These are phyloP conservation scores for Gonioctena quinquepunctata DNA, from an alignment of 1,140 invertebrate genomes.

Conservation along the genomic window DNA sequence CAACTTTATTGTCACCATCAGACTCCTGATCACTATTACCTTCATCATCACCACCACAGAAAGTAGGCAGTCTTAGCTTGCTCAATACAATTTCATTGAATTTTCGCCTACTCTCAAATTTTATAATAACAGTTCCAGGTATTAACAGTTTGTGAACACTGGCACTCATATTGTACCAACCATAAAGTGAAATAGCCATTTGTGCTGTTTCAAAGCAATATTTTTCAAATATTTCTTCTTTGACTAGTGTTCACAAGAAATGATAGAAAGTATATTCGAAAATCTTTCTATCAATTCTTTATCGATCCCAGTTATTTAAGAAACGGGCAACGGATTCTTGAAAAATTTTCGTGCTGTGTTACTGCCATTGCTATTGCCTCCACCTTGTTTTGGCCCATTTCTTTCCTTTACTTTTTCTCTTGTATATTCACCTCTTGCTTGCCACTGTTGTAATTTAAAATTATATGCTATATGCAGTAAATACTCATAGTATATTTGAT, in stretches of 20 bases:
- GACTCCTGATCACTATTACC: too few species aligned
- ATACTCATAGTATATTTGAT: constrained; percentile 11
- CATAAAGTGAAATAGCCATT: neutral
- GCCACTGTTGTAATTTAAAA: constrained; percentile 11
- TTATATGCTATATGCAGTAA: constrained; percentile 16
- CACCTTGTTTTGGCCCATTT: constrained; percentile 47
- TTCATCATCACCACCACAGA: too few species aligned
- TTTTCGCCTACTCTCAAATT: too few species aligned
- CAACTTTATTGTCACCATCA: too few species aligned
- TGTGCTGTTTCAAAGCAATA: constrained; percentile 12
- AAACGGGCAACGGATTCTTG: constrained; percentile 35
- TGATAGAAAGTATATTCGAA: neutral
- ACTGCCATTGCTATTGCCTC: constrained; percentile 51
- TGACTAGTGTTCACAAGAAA: neutral
- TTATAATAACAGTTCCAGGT: constrained; percentile 17
- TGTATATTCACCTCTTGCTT: constrained; percentile 13
- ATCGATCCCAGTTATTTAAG: constrained; percentile 45
- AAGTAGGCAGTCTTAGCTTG: too few species aligned
- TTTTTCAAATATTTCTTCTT: neutral
- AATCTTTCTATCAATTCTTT: constrained; percentile 42
- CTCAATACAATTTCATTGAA: too few species aligned
- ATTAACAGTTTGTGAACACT: constrained; percentile 13
- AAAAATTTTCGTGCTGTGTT: constrained; percentile 54
- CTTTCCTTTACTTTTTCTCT: constrained; percentile 13
- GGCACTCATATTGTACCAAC: constrained; percentile 19